Conservation (phyloP, 2,797 vertebrate species). For the Orientallactaga sibirica region DNA sequence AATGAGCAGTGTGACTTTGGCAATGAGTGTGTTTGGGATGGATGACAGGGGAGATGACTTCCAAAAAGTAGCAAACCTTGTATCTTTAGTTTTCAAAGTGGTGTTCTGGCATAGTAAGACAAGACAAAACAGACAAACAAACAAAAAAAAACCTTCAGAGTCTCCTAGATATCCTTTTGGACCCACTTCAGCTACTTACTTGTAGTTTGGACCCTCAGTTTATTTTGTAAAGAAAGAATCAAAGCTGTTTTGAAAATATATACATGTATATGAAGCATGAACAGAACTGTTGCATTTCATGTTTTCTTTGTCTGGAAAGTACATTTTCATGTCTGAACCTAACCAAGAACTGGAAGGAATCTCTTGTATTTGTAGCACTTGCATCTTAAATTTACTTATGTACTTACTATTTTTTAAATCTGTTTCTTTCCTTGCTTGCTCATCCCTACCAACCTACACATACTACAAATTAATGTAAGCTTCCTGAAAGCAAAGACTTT, state of each 20-base stretch:
- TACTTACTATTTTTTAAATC: neutral
- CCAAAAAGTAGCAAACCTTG: neutral
- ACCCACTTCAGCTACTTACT: constrained; percentile 16
- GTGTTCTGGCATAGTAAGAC: constrained; percentile 28
- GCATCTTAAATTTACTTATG: neutral
- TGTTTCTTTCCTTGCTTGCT: neutral
- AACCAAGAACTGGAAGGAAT: constrained; percentile 2
- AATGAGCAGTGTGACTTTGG: constrained; percentile 1
- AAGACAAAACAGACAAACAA: too few relatives aligned
- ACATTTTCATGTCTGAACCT: constrained; percentile 19
- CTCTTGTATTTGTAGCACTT: constrained; percentile 19
- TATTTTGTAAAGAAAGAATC: constrained; percentile 60
- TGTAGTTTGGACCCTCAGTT: constrained; percentile 37
- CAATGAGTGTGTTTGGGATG: neutral
- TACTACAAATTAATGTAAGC: neutral
- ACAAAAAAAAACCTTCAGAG: neutral
- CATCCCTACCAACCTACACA: neutral
- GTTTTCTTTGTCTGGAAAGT: constrained; percentile 26
- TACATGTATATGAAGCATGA: neutral
- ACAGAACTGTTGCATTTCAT: constrained; percentile 42
- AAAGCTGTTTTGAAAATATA: neutral
- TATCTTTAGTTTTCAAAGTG: constrained; percentile 50
- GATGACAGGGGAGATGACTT: neutral
- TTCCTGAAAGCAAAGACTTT: neutral
- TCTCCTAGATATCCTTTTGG: constrained; percentile 10